Evolutionary conservation across 2,113 vertebrate species (phyloP).

Genomic region (Mobula birostris): DNA sequence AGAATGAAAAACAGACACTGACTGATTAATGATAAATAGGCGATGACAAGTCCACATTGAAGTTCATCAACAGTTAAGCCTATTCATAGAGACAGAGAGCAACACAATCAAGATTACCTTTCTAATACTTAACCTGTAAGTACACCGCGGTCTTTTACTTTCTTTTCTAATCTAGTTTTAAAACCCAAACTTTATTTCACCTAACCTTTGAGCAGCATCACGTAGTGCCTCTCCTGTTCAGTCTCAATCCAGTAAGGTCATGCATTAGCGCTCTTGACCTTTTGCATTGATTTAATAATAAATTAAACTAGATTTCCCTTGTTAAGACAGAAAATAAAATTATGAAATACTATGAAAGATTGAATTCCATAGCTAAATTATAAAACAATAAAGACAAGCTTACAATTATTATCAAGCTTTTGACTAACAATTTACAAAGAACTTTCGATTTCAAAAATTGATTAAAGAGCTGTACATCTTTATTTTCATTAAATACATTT

Average conservation of each 20-base stretch:
- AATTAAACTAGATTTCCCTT: background rate
- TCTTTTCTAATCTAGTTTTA: background rate
- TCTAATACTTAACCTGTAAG: background rate
- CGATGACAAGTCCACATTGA: conserved; percentile 25
- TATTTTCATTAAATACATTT: background rate
- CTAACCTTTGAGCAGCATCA: background rate
- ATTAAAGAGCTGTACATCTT: background rate
- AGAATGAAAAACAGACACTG: conserved; percentile 24
- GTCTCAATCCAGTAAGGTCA: background rate
- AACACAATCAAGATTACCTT: background rate
- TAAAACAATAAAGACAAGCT: background rate
- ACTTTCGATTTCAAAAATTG: background rate
- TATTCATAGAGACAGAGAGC: background rate
- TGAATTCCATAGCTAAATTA: background rate
- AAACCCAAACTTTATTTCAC: background rate
- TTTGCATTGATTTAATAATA: background rate
- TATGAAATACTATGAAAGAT: background rate
- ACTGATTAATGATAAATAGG: conserved; percentile 26
- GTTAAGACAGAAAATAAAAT: background rate
- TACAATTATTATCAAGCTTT: background rate
- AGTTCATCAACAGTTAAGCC: background rate
- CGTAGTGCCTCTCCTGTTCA: background rate
- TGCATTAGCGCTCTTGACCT: background rate
- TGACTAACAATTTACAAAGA: background rate
- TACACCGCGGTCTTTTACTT: background rate